Percentiles rank a stretch among this genome's conserved stretches.
Conservation (phyloP, 2,113 vertebrate genomes). For the Parus major region DNA sequence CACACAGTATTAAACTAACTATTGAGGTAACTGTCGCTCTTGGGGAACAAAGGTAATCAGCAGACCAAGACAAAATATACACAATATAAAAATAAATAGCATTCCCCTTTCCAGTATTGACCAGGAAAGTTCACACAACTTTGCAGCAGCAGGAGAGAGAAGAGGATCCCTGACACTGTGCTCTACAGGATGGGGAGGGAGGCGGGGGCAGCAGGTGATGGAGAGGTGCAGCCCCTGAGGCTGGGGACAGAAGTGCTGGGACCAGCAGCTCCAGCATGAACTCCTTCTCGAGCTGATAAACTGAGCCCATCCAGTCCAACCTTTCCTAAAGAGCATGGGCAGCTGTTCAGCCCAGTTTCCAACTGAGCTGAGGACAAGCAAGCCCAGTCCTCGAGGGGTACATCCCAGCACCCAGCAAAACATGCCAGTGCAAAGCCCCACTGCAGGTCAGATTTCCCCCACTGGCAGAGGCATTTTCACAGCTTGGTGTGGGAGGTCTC, state of each 20-base stretch:
- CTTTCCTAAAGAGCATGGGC: not conserved
- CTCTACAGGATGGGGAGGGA: not conserved
- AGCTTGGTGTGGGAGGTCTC: constrained; percentile 13
- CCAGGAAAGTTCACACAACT: constrained; percentile 71
- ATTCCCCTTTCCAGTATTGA: constrained; percentile 78
- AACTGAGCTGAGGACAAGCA: accelerated
- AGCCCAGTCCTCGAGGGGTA: accelerated
- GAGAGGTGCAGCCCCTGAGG: not conserved
- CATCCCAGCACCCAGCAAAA: not conserved
- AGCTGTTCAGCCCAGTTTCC: not conserved
- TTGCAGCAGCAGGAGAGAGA: constrained; percentile 68
- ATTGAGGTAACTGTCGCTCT: constrained; percentile 84
- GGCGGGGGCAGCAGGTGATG: not conserved
- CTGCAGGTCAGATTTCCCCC: not conserved
- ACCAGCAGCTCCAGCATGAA: not conserved
- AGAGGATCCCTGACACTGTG: constrained; percentile 66
- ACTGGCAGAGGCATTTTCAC: not conserved
- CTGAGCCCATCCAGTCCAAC: not conserved
- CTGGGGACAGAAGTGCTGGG: not conserved
- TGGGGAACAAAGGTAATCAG: constrained; percentile 76
- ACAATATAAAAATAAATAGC: constrained; percentile 85
- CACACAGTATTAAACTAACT: constrained; percentile 79
- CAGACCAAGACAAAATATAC: constrained; percentile 83
- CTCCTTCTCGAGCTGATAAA: not conserved
- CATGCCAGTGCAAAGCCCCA: not conserved